These are phyloP conservation scores for Drosophila paramelanica DNA, from an alignment of 2,888 invertebrate species.

Conservation along the genomic window DNA sequence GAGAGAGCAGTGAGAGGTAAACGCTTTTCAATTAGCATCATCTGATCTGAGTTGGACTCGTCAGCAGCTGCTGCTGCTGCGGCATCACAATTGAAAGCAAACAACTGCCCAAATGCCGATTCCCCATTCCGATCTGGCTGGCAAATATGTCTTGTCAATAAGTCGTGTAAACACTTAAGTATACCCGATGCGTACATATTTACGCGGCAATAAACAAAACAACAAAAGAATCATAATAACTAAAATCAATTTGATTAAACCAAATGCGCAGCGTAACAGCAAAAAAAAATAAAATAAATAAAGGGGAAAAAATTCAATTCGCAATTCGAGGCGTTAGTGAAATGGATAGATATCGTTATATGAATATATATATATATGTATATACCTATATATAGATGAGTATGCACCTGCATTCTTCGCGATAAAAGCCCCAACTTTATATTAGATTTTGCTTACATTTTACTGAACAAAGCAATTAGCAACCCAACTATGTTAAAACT, in stretches of 20 bases:
- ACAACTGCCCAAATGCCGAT: conserved; percentile 16
- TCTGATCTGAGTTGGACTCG: conserved; percentile 11
- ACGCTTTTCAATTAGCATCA: conserved; percentile 73
- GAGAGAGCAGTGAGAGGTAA: conserved; percentile 24
- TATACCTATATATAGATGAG: background rate
- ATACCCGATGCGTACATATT: conserved; percentile 58
- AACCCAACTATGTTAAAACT: too few species aligned
- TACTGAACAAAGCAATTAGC: too few species aligned
- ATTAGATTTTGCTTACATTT: too few species aligned
- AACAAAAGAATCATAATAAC: conserved; percentile 65
- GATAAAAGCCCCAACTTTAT: too few species aligned
- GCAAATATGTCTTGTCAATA: conserved; percentile 70
- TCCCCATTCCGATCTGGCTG: conserved; percentile 36
- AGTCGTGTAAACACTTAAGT: conserved; percentile 66
- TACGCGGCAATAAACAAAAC: conserved; percentile 68
- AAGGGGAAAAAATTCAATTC: conserved; percentile 12
- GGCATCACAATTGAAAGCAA: conserved; percentile 68
- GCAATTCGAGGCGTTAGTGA: conserved; percentile 7
- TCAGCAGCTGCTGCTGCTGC: conserved; percentile 16
- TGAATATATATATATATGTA: background rate
- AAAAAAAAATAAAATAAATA: conserved; percentile 2
- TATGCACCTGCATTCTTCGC: background rate
- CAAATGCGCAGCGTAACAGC: conserved; percentile 55
- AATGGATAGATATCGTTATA: background rate
- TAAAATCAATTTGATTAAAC: conserved; percentile 69